A percentile compares a stretch with the other conserved stretches of the same genome.
phyloP scores from a whole-genome alignment of 1,140 invertebrate species.

The Bactericera cockerelli region DNA sequence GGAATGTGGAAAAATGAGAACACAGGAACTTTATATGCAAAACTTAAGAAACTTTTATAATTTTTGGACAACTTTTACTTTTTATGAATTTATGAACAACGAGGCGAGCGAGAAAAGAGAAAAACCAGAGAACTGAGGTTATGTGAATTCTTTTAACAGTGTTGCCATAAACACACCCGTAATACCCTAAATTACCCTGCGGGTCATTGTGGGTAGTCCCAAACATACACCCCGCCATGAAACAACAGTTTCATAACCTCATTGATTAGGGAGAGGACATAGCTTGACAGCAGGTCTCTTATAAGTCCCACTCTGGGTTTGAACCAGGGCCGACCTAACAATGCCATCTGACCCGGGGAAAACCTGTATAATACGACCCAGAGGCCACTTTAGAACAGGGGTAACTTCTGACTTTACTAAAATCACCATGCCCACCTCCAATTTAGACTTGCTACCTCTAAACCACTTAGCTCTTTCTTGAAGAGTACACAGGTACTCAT shows the following conservation, averaged over 20 bases:
- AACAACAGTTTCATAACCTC: neutral
- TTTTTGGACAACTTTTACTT: neutral
- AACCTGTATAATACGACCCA: slow-evolving; percentile 26
- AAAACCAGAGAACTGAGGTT: neutral
- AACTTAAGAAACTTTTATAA: neutral
- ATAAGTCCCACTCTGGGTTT: neutral
- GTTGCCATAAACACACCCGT: too few species aligned
- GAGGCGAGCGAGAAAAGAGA: neutral
- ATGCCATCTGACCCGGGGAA: slow-evolving; percentile 27
- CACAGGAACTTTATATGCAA: neutral
- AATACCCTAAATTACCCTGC: too few species aligned
- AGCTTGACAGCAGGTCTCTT: neutral
- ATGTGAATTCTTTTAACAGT: too few species aligned
- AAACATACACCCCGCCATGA: neutral
- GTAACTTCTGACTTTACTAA: slow-evolving; percentile 25
- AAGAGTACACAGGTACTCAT: slow-evolving; percentile 23
- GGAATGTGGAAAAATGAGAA: too few species aligned
- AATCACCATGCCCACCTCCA: slow-evolving; percentile 22
- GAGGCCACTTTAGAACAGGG: slow-evolving; percentile 27
- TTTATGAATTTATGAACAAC: neutral
- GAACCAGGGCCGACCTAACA: slow-evolving; percentile 21
- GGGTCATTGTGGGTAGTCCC: too few species aligned
- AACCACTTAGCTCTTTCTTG: slow-evolving; percentile 8
- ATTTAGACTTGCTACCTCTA: neutral
- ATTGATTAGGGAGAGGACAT: neutral